Conservation (phyloP, 53 echinoderm and acorn worm species). For the Holothuria scabra region DNA sequence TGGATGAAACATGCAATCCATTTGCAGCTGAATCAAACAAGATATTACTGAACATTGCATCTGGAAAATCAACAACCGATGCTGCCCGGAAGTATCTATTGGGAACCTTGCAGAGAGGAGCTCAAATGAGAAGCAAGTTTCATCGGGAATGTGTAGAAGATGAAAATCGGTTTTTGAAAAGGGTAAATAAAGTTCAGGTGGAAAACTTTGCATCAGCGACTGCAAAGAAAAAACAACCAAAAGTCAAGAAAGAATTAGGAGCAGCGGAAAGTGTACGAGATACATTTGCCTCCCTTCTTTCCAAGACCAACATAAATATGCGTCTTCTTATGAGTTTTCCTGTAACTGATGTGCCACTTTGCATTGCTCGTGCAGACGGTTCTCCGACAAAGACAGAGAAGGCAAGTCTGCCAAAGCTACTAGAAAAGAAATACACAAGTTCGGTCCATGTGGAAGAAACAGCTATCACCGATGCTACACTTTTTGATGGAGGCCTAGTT, state of each 20-base stretch:
- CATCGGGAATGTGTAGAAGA: conserved; percentile 44
- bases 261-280: conserved; percentile 51
- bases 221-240: conserved; percentile 33
- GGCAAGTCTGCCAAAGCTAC: conserved; percentile 32
- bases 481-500: conserved; percentile 62
- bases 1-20: conserved; percentile 54
- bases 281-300: conserved; percentile 40
- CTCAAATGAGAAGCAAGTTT: conserved; percentile 10
- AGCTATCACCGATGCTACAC: conserved; percentile 41
- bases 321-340: conserved; percentile 50
- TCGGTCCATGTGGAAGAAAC: neutral
- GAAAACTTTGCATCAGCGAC: conserved; percentile 43
- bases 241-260: conserved; percentile 13
- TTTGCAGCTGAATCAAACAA: conserved; percentile 39
- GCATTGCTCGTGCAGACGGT: conserved; percentile 33
- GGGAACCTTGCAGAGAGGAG: neutral
- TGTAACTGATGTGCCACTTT: conserved; percentile 48
- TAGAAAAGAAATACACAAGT: conserved; percentile 21
- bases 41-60: conserved; percentile 42
- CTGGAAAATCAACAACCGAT: conserved; percentile 42
- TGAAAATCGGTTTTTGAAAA: conserved; percentile 40
- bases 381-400: conserved; percentile 29
- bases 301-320: conserved; percentile 50
- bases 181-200: conserved; percentile 40
- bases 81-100: conserved; percentile 5